Conservation (phyloP, 2,113 vertebrate species). For the Haliaeetus leucogaster region DNA sequence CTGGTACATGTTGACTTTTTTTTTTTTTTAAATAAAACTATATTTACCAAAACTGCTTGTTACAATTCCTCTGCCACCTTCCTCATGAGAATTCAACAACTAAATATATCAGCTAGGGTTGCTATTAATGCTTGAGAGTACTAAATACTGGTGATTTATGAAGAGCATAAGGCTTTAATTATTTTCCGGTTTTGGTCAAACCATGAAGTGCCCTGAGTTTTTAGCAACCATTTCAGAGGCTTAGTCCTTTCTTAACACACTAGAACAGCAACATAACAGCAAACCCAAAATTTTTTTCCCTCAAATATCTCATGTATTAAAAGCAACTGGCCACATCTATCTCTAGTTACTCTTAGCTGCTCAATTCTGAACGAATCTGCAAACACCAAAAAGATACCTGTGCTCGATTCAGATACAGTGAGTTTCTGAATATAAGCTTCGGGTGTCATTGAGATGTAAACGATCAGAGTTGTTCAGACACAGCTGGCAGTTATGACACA, state of each 20-base stretch:
- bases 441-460: neutral
- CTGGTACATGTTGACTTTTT: neutral
- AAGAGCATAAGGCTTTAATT: neutral
- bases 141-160: neutral
- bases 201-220: neutral
- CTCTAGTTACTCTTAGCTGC: neutral
- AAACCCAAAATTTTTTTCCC: neutral
- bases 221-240: neutral
- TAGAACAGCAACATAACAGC: neutral
- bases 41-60: neutral
- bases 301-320: neutral
- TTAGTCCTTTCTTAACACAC: neutral
- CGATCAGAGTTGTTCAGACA: neutral
- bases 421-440: neutral
- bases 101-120: neutral
- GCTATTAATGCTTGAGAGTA: neutral
- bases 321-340: neutral
- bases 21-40: neutral
- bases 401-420: neutral
- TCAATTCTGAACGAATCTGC: neutral
- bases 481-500: neutral
- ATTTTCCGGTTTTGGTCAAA: neutral
- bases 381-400: neutral
- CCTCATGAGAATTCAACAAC: neutral
- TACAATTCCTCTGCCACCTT: neutral